phyloP scores from a whole-genome alignment of 64 coral and sea anemone species.

The Hydrozoanthus tunicans region DNA sequence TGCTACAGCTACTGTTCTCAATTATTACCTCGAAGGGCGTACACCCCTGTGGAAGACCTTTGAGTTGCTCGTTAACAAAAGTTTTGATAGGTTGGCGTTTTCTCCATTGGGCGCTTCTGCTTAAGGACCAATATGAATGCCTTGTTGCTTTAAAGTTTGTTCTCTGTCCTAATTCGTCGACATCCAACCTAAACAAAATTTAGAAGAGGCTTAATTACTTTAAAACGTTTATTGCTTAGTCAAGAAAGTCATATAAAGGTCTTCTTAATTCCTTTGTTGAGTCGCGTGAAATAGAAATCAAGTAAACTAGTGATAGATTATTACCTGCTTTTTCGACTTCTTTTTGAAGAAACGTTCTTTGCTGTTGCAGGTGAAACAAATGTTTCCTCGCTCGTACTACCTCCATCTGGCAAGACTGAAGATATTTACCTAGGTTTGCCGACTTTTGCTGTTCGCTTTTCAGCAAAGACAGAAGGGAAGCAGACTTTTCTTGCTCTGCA shows the following conservation, averaged over 20 bases:
- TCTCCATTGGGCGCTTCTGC: constrained; percentile 12
- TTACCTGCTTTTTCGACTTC: constrained; percentile 9
- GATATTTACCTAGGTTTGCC: neutral
- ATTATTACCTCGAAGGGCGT: neutral
- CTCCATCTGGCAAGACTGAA: neutral
- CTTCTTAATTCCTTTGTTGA: neutral
- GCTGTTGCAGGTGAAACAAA: neutral
- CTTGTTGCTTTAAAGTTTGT: constrained; percentile 26
- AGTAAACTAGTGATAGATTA: constrained; percentile 19
- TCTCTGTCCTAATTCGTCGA: neutral
- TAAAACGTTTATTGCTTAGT: neutral
- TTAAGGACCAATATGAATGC: constrained; percentile 1
- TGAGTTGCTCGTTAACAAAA: neutral
- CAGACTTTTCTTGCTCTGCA: too few relatives aligned
- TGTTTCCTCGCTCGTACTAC: too few relatives aligned
- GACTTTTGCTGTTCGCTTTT: too few relatives aligned
- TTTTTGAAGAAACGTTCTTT: neutral
- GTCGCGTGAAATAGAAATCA: constrained; percentile 29
- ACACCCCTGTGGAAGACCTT: constrained; percentile 29
- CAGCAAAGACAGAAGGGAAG: too few relatives aligned
- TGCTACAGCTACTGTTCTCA: constrained; percentile 28
- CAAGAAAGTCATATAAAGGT: neutral
- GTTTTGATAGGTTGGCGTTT: constrained; percentile 1
- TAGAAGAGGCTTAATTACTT: constrained; percentile 13
- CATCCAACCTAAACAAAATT: constrained; percentile 24